Base-by-base conservation (phyloP, 2,113 vertebrate species). In the Holacanthus passer region DNA sequence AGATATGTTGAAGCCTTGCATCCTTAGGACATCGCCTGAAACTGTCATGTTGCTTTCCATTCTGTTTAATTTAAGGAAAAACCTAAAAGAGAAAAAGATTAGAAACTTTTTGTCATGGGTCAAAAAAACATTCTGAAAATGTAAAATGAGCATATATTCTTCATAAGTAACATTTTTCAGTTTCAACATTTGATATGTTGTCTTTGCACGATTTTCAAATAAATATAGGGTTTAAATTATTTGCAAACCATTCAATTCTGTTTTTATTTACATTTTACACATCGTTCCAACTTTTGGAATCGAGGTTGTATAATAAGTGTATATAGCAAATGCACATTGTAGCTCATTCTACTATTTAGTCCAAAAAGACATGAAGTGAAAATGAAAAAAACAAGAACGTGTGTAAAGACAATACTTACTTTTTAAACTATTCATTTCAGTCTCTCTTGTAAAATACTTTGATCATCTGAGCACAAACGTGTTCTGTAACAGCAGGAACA, bases 1-100 rank as follows among this genome's bases (percentile, higher is more conserved):
- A 58, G 91, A 70, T 5, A 92, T 72, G 58, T 89, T 39, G 59
- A 93, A 89, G 14, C 92, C 87, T 74, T 87, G 68, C 14, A 93
- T 82, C 59, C 79, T 32, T 0, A 93, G 59, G 37, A 89, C 56
- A 9, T 90, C 27, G 1, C 55, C 50, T n/a, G 27, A 56, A 35
- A 75, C 4, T 3, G 89, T 74, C 19, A 24, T 5, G 50, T 93
- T 93, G 68, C 56, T 59, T 29, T 83, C 77, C 90, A 93, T 93
- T 50, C 16, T 73, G 19, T 43, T 73, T 52, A 8, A 60, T 10
- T 0, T 55, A 27, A 47, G 37, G 35, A 24, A n/a, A 79, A 73
- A 59, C 43, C 83, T 88, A 71, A 29, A 84, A 76, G 47, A 76
- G 11, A 62, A 60, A 66, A 48, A n/a, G 12, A 1, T 58, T 8